Base-by-base conservation (phyloP, 2,888 invertebrate genomes). In the Hypena proboscidalis region DNA sequence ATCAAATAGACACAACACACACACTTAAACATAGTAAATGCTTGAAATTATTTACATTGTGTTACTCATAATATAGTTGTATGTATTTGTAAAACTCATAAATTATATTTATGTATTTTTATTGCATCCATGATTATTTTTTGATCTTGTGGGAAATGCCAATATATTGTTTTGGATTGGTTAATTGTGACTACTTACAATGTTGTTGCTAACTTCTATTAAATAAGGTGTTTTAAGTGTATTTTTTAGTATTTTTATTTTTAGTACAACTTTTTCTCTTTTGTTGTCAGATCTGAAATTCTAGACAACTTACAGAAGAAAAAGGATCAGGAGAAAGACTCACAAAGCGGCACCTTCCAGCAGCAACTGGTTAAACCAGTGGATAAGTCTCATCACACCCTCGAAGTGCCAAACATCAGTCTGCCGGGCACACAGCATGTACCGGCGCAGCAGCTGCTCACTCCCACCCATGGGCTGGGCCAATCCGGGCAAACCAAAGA, bases 301-400 rank as follows among this genome's bases (percentile, higher is more conserved):
- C 83, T 92, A 88, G 93, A 93, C 71, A 93, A 83, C 67, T 80
- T 92, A 44, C 92, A 93, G 61, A 92, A 93, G 73, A 92, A 88
- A 61, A 90, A 89, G 52, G 90, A 90, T 11, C 85, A 84, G 45
- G 85, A 87, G 4, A 89, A 90, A 25, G 86, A 84, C 33, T 70
- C 80, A 0, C 84, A 77, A 34, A 81, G 72, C 48, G 58, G 82
- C 3, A 74, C 64, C 36, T 85, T 77, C 42, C 87, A 82, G 46
- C 83, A 80, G 53, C 79, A 77, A 45, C 48, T 80, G 14, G 55
- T 66, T 6, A 87, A 88, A 49, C 59, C 79, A 7, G 57, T 55
- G 25, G 89, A 89, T 8, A 87, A 87, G 49, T 62, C 71, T 5
- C 32, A 67, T 23, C 76, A 73, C 40, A 46, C 57, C 27, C 33